Conservation (phyloP, 2,113 vertebrate genomes). For the Chloebia gouldiae region DNA sequence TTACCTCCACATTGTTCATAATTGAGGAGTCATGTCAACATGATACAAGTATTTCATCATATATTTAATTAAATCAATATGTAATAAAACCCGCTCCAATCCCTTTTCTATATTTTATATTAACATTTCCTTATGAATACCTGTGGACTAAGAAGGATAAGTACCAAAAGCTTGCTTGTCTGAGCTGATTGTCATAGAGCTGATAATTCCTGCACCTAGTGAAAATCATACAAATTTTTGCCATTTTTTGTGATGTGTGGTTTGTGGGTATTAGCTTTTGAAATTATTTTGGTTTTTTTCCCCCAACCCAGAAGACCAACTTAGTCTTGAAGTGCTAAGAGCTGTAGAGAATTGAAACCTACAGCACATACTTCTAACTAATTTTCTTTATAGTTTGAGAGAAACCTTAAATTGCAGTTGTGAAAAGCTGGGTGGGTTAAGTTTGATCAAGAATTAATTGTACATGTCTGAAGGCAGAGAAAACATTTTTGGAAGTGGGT, state of each 20-base stretch:
- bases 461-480: not conserved
- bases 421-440: not conserved
- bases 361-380: not conserved
- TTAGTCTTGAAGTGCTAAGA: not conserved
- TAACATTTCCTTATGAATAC: not conserved
- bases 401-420: not conserved
- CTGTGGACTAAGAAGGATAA: not conserved
- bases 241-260: not conserved
- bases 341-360: not conserved
- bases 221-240: not conserved
- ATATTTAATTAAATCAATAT: not conserved
- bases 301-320: not conserved
- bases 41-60: not conserved
- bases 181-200: not conserved
- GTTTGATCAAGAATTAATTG: not conserved
- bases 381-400: not conserved
- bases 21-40: not conserved
- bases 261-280: not conserved
- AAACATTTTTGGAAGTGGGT: not conserved
- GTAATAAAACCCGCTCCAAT: not conserved
- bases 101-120: not conserved
- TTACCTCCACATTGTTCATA: not conserved
- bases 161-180: not conserved
- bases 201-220: not conserved
- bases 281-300: fast-evolving